Evolutionary conservation across 2,113 vertebrate species (phyloP).

Genomic region (Chrysochloris asiatica): DNA sequence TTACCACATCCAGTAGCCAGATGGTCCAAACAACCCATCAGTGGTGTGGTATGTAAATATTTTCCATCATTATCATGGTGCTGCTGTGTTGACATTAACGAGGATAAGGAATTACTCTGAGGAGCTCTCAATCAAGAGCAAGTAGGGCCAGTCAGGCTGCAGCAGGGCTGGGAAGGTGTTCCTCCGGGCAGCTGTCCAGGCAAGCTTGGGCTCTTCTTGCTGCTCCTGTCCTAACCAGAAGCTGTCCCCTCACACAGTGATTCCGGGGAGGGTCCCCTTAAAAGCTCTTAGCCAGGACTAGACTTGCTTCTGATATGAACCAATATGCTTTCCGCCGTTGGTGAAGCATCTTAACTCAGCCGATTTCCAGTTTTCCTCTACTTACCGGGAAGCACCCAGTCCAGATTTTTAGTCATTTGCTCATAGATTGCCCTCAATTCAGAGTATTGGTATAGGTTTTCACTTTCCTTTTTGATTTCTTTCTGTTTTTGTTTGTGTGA

Average conservation of each 20-base stretch:
- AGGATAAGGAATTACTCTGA: constrained; percentile 70
- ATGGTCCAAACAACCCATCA: constrained; percentile 80
- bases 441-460: not conserved
- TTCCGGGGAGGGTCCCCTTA: accelerated
- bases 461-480: not conserved
- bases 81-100: constrained; percentile 74
- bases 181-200: not conserved
- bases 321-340: not conserved
- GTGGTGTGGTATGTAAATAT: constrained; percentile 82
- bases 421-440: not conserved
- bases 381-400: not conserved
- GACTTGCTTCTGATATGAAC: not conserved
- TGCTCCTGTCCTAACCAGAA: not conserved
- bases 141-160: constrained; percentile 67
- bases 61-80: constrained; percentile 75
- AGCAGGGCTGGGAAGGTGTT: constrained; percentile 48
- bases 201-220: not conserved
- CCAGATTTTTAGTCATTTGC: not conserved
- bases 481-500: too few species aligned
- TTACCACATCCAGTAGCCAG: constrained; percentile 78
- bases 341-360: not conserved
- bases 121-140: constrained; percentile 67
- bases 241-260: not conserved
- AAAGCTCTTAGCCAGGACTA: not conserved
- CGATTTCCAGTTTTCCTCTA: constrained; percentile 19